Percentiles rank a stretch among this genome's conserved stretches.
Evolutionary conservation across 1,140 invertebrate genomes (phyloP).

Genomic region (Rhopalosiphum padi): DNA sequence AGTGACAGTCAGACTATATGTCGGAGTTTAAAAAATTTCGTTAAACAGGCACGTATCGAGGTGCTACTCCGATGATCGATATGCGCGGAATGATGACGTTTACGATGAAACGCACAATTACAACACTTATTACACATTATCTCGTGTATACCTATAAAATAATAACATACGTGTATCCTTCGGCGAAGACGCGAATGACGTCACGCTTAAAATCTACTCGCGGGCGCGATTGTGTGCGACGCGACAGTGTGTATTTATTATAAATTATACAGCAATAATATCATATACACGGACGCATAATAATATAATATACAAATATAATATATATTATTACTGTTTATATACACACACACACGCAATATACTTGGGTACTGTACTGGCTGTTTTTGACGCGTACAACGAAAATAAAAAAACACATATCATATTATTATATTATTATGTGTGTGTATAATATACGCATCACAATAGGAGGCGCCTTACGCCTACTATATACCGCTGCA

Average conservation of each 20-base stretch:
- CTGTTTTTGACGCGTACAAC: too few relatives aligned
- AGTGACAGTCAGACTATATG: background rate
- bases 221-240: too few relatives aligned
- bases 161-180: background rate
- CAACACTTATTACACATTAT: background rate
- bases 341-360: too few relatives aligned
- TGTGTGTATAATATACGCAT: too few relatives aligned
- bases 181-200: background rate
- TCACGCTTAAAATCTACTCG: background rate
- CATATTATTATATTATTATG: too few relatives aligned
- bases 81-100: background rate
- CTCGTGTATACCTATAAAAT: background rate
- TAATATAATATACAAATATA: too few relatives aligned
- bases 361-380: too few relatives aligned
- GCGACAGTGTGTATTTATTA: background rate
- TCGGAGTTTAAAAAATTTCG: background rate
- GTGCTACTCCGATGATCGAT: background rate
- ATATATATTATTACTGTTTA: background rate
- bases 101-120: background rate
- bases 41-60: background rate
- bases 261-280: background rate
- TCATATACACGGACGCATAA: background rate
- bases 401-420: too few relatives aligned
- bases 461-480: too few relatives aligned
- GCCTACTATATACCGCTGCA: too few relatives aligned